Conservation (phyloP, 2,797 vertebrate genomes). For the Sebastiscus tertius region DNA sequence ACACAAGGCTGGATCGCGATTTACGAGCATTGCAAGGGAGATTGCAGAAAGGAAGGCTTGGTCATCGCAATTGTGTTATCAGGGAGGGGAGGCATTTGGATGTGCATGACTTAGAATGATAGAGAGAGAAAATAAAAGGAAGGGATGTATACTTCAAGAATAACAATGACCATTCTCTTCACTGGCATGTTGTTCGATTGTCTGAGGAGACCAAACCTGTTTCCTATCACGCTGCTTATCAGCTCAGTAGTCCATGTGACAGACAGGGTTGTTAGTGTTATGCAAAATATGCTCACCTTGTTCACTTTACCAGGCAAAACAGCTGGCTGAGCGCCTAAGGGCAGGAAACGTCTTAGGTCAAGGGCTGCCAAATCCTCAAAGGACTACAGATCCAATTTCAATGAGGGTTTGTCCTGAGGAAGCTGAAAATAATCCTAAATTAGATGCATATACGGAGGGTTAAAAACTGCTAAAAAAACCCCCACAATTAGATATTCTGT, state of each 20-base stretch:
- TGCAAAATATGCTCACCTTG: conserved; percentile 24
- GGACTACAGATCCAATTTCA: neutral
- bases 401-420: neutral
- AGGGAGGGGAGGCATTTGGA: conserved; percentile 30
- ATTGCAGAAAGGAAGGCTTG: conserved; percentile 17
- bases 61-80: neutral
- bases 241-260: conserved; percentile 33
- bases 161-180: conserved; percentile 15
- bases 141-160: conserved; percentile 15
- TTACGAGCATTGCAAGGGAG: neutral
- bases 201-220: conserved; percentile 47
- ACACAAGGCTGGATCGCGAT: conserved; percentile 1
- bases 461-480: neutral
- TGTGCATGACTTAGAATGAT: conserved; percentile 4
- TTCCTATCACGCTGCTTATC: conserved; percentile 49
- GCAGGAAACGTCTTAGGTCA: conserved; percentile 2
- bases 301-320: neutral
- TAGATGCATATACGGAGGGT: too few species aligned
- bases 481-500: neutral
- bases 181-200: neutral
- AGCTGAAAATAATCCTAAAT: neutral
- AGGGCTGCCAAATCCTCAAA: neutral
- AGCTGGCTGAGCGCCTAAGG: neutral
- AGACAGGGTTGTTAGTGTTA: conserved; percentile 22
- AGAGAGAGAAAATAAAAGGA: conserved; percentile 18